Conservation (phyloP, 2,797 vertebrate genomes). For the Liparis tanakae region DNA sequence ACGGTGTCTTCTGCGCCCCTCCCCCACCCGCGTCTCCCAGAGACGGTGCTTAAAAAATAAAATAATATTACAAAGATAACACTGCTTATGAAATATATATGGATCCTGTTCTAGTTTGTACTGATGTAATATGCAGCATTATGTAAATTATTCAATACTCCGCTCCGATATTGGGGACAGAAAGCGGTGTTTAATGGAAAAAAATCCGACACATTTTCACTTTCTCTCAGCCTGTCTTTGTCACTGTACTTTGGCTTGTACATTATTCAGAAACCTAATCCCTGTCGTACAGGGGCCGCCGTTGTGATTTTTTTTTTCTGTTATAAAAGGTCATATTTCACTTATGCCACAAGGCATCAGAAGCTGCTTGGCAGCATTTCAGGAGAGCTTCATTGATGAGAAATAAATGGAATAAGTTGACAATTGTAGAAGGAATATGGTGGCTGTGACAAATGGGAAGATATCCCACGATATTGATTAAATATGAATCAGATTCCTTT, state of each 20-base stretch:
- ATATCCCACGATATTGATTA: not conserved
- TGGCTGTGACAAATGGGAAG: not conserved
- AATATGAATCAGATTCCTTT: not conserved
- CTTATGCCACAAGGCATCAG: conserved; percentile 15
- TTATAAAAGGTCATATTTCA: conserved; percentile 34
- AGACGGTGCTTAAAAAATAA: conserved; percentile 34
- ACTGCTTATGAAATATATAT: conserved; percentile 72
- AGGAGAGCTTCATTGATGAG: not conserved
- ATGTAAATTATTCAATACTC: conserved; percentile 71
- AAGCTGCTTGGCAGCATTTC: conserved; percentile 11
- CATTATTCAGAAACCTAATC: conserved; percentile 63
- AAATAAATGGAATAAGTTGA: not conserved
- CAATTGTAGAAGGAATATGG: not conserved
- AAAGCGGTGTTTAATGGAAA: conserved; percentile 57
- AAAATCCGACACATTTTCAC: conserved; percentile 57
- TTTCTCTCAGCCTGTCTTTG: conserved; percentile 30
- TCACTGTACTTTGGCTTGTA: conserved; percentile 42
- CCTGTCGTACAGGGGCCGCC: conserved; percentile 19
- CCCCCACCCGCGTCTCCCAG: conserved; percentile 12
- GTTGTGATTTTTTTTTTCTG: conserved; percentile 47
- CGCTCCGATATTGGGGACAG: conserved; percentile 50
- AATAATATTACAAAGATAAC: conserved; percentile 45
- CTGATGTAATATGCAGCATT: conserved; percentile 75
- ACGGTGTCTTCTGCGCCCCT: conserved; percentile 31
- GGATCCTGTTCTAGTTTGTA: conserved; percentile 70